phyloP scores from a whole-genome alignment of 2,888 invertebrate genomes.

The Meteorus colon region DNA sequence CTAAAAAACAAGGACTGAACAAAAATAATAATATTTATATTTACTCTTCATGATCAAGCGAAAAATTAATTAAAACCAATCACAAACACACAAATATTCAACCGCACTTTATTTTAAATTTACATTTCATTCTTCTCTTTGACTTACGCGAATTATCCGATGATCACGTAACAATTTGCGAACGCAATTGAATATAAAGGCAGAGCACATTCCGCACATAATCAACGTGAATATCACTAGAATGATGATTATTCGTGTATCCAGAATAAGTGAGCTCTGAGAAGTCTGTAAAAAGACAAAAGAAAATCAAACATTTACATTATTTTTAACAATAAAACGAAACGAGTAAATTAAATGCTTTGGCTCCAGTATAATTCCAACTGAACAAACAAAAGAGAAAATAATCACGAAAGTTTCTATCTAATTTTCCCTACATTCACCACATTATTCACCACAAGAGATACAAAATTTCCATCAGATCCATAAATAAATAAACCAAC shows the following conservation, averaged over 20 bases:
- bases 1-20: too few species aligned
- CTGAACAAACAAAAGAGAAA: background rate
- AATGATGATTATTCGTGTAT: slow-evolving; percentile 88
- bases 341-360: background rate
- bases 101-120: too few species aligned
- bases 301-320: background rate
- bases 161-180: slow-evolving; percentile 91
- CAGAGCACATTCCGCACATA: slow-evolving; percentile 90
- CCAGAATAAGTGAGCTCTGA: slow-evolving; percentile 63
- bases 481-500: too few species aligned
- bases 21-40: too few species aligned
- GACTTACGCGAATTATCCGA: slow-evolving; percentile 86
- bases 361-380: background rate
- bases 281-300: slow-evolving; percentile 55
- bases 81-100: too few species aligned
- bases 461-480: too few species aligned
- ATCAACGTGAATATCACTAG: slow-evolving; percentile 91
- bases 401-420: too few species aligned
- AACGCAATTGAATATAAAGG: slow-evolving; percentile 91
- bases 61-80: too few species aligned
- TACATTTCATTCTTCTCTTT: background rate
- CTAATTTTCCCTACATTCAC: too few species aligned
- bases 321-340: background rate
- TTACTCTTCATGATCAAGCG: too few species aligned
- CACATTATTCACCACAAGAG: too few species aligned